Base-by-base conservation (phyloP, 1,140 invertebrate genomes). In the Drosophila novamexicana region DNA sequence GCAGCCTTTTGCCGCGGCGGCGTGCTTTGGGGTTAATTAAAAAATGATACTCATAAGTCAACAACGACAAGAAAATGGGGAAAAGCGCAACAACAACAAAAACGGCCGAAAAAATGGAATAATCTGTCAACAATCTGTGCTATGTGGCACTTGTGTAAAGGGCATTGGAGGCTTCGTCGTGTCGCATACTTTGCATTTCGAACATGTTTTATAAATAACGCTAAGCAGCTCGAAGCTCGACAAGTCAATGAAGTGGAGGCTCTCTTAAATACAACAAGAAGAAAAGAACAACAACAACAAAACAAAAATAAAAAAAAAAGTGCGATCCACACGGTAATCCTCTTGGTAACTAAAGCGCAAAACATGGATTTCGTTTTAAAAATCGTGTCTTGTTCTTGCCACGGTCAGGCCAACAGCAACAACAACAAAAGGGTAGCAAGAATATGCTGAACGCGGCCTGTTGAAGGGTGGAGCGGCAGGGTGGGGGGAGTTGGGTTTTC, bases 301-400 rank as follows among this genome's bases (percentile, higher is more conserved):
- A 34, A 39, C 1, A 22, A 34, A 36, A 52, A 64, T 32, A 47
- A 53, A 77, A 56, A 65, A 53, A 76, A 80, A 76, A 82, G 79
- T 82, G 79, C 76, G 80, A 84, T 76, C 77, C 67, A 73, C 42
- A 66, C 52, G 75, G 62, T 63, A 78, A 77, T 69, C 69, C 72
- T 64, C 80, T 50, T 53, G 53, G 7, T 56, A 52, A 10, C 59
- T 62, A 57, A 68, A 74, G 71, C 65, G 65, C 74, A 79, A 84
- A 86, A 86, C 82, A 86, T 88, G 82, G 83, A 88, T 86, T 86
- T 86, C 82, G 79, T 86, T 86, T 88, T 88, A 88, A 83, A 86
- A 86, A 86, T 86, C 82, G 82, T 86, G 82, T 86, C 82, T 86
- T 86, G 83, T 88, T 88, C 79, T 81, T 75, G 77, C 75, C 82